Evolutionary conservation across 2,888 invertebrate species (phyloP), one percentile per base, ranked within the genome.

Genomic region (Polyommatus iphigenia): DNA sequence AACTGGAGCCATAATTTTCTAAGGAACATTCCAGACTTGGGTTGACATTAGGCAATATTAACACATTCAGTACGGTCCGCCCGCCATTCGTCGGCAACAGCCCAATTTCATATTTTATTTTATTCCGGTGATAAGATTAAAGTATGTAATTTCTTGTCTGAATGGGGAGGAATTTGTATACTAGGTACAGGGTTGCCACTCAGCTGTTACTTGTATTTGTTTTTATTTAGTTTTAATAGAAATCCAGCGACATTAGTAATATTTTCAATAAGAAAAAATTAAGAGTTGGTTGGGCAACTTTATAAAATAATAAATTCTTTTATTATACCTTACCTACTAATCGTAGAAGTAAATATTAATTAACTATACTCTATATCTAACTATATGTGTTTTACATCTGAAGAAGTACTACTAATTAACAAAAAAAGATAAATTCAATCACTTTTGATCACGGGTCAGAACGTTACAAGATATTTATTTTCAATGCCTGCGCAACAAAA

Each of bases 71-170:
- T 90, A 90, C 90, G 90, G 90, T 90, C 88, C 81, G 82, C 73
- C 84, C 83, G 82, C 84, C 85, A 86, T 88, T 87, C 88, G 87
- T 85, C 85, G 87, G 75, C 75, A 75, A 86, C 87, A 88, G 88
- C 83, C 87, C 90, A 89, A 91, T 93, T 93, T 91, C 91, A 93
- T 93, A 93, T 94, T 93, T 93, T 91, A 92, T 93, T 93, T 93
- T 91, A 91, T 90, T 87, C 89, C 85, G 82, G 85, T 88, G 93
- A 93, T 94, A 94, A 94, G 93, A 92, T 92, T 92, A 93, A 93
- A 94, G 92, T 93, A 91, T 91, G 93, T 94, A 94, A 93, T 93
- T 94, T 93, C 93, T 93, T 93, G 89, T 88, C 88, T 88, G 85
- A 89, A 89, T 86, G 84, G 89, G 87, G 89, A 85, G 87, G 86